Base-by-base conservation (phyloP, 2,113 vertebrate species). In the Varanus komodoensis region DNA sequence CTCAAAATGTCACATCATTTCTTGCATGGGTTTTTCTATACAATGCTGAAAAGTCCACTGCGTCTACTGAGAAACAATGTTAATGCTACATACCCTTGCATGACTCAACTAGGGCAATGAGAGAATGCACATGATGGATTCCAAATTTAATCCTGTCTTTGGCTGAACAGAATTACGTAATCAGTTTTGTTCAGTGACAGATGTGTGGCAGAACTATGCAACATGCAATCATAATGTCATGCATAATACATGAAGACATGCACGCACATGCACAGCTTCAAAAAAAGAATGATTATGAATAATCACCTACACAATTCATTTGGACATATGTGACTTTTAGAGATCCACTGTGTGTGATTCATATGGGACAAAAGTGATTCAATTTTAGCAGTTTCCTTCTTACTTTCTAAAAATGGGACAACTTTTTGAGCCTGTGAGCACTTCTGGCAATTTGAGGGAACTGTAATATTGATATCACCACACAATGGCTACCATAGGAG, bases 201-300 rank as follows among this genome's bases (percentile, higher is more conserved):
- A 34, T 85, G 84, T 89, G 73, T 89, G 82, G 69, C 48, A 69
- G 44, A 85, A 85, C 79, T 89, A 79, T 84, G 85, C 82, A 79
- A 79, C 78, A 61, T 52, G 21, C 61, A 85, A 82, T 89, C 82
- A 69, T 89, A 85, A 89, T 82, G 61, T 85, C 82, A 85, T 74
- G 69, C 44, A 89, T 79, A 89, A 84, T 89, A 79, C 54, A 54
- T 12, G 11, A 2, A 54, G 2, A 54, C 54, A 54, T 12, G 11
- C 54, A 54, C 54, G 11, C 54, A 54, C 54, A 85, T 69, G 69
- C 23, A 38, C 57, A 89, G 61, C 54, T 17, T 89, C 52, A 64
- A 89, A 84, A 89, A 34, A 29, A 67, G 61, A 68, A 54, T 52
- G 38, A 89, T 89, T 84, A 21, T 32, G 68, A 84, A 52, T 89